Evolutionary conservation across 2,797 vertebrate species (phyloP), one percentile per base, ranked within the genome.

Genomic region (Borostomias antarcticus): DNA sequence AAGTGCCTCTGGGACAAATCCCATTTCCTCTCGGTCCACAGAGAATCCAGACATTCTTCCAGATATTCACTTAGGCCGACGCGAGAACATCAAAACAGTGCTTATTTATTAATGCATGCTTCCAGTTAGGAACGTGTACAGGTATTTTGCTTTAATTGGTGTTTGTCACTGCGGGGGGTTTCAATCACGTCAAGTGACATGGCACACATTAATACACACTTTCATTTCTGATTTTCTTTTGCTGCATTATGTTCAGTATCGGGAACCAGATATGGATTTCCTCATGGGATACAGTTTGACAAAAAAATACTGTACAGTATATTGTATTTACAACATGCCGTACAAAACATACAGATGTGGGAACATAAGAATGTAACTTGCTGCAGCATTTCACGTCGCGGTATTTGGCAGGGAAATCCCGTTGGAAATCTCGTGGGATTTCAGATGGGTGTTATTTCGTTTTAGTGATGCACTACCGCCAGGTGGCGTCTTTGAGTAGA

Each of bases 81-180:
- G 75, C 73, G 59, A 69, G 78, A 70, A 81, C 88, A 89, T 84
- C 88, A 88, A 89, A 90, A 90, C 87, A 90, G 78, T 82, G 72
- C 81, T 92, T 86, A 90, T 84, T 90, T 90, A 91, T 92, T 90
- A 82, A 91, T 91, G 86, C 85, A 71, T 73, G 79, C 79, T 89
- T 91, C 88, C 89, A 85, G 89, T 86, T 91, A 91, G 62, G 73
- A 51, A 65, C 2, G 17, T 66, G 77, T 80, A 80, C 70, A 61
- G 50, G 54, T n/a, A 81, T 83, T 88, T 82, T 75, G 64, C 76
- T 89, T 90, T 87, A 83, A 85, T 87, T 79, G 75, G 80, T 77
- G 85, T 82, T 77, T 73, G 68, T 35, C 5, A 53, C 79, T 77
- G 82, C 86, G 84, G 30, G 75, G 75, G 81, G 75, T 76, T 80